Evolutionary conservation across 23 tunicate species (phyloP), one percentile per base, ranked within the genome.

Genomic region (Trididemnum nubilum): DNA sequence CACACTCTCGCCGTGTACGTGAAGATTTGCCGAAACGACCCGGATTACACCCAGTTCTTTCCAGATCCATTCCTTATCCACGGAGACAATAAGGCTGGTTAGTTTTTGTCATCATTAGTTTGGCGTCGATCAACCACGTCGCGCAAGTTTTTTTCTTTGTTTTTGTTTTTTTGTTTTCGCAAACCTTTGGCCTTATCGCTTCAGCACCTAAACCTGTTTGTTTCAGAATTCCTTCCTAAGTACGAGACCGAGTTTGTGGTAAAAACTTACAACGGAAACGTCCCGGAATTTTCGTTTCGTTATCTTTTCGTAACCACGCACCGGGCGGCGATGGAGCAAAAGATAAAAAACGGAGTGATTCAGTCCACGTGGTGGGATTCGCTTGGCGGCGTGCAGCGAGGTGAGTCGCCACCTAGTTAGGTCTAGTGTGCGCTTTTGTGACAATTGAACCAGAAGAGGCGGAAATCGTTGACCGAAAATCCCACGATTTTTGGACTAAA

Each of bases 341-440:
- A 64, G 44, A 69, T 76, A 0, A 24, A 33, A 28, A 82, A 82
- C 63, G 64, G 67, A 33, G 40, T 80, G 19, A 35, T 79, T 38
- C 19, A 72, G 80, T 50, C n/a, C 2, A 51, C 78, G 3, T 82
- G 80, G 80, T 90, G 96, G 96, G 96, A 90, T 74, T 82, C 96
- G 28, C 1, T 90, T 59, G 78, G 85, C 34, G 74, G 72, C 31
- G 54, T 81, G 28, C 86, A 80, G 71, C 54, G 27, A 18, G 35
- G 94, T 89, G 21, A 82, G 92, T 87, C 28, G 28, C 25, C 18
- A 49, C n/a, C n/a, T n/a, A n/a, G n/a, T n/a, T n/a, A n/a, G n/a
- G n/a, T n/a, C n/a, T n/a, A n/a, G n/a, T n/a, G n/a, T n/a, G n/a
- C n/a, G n/a, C n/a, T n/a, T n/a, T n/a, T n/a, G n/a, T n/a, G n/a